These are phyloP conservation scores for Cataglyphis hispanica DNA, from an alignment of 1,140 invertebrate genomes.

Conservation along the genomic window DNA sequence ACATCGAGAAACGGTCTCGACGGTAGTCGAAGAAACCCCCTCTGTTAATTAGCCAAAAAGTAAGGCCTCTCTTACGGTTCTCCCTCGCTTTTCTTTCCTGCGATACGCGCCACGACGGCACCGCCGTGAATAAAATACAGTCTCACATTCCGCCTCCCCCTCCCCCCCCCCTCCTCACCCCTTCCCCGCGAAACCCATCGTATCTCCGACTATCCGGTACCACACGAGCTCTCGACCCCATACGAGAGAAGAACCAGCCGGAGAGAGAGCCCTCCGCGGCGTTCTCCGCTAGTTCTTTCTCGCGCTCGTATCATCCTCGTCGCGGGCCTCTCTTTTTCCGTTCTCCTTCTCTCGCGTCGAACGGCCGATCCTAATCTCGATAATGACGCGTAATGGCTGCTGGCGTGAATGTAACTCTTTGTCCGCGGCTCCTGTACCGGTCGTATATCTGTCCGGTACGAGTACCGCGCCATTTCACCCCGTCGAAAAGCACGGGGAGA, in stretches of 20 bases:
- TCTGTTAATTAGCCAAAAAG: conserved; percentile 84
- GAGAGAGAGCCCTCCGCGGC: conserved; percentile 65
- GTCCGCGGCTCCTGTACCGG: conserved; percentile 79
- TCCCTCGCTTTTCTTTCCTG: conserved; percentile 64
- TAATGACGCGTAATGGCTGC: conserved; percentile 86
- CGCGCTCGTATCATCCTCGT: conserved; percentile 28
- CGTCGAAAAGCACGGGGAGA: conserved; percentile 76
- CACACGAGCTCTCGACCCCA: conserved; percentile 63
- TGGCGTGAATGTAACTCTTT: conserved; percentile 86
- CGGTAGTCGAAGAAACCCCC: conserved; percentile 76
- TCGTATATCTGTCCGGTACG: conserved; percentile 79
- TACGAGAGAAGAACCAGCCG: conserved; percentile 50
- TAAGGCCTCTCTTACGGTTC: conserved; percentile 64
- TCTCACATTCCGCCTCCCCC: conserved; percentile 7
- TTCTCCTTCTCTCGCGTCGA: conserved; percentile 65
- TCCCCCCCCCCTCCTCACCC: too few relatives aligned
- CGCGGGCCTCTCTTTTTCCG: conserved; percentile 31
- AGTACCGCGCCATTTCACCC: conserved; percentile 80
- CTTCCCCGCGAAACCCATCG: conserved; percentile 15
- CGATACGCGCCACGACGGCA: conserved; percentile 62
- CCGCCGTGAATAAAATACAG: conserved; percentile 71
- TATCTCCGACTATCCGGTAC: conserved; percentile 59
- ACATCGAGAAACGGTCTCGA: conserved; percentile 73
- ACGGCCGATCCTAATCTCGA: conserved; percentile 86
- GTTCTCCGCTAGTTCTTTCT: conserved; percentile 61